Percentiles rank a stretch among this genome's conserved stretches.
These are phyloP conservation scores for Rhinoraja longicauda DNA, from an alignment of 2,797 vertebrate genomes.

Conservation along the genomic window DNA sequence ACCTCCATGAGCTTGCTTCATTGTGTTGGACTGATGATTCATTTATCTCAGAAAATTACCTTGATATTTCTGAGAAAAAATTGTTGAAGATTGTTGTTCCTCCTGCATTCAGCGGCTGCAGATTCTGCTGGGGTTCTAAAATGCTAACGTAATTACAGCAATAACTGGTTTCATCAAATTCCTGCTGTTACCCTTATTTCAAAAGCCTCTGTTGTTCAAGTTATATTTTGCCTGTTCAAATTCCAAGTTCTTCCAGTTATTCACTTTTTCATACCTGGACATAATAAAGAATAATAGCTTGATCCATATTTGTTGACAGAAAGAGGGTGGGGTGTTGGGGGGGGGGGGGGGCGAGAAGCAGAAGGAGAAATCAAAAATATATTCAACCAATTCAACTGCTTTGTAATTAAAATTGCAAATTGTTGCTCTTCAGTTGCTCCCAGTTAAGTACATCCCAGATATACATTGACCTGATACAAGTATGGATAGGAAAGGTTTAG, in stretches of 20 bases:
- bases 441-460: no score
- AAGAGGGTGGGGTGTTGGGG: no score
- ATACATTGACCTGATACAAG: no score
- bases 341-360: neutral
- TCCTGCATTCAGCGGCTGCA: conserved; percentile 41
- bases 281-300: conserved; percentile 71
- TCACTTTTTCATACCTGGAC: conserved; percentile 71
- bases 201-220: conserved; percentile 66
- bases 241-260: conserved; percentile 65
- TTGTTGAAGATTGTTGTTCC: conserved; percentile 38
- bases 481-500: no score
- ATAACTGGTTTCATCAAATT: conserved; percentile 72
- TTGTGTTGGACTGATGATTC: neutral
- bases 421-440: no score
- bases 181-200: conserved; percentile 70
- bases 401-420: no score
- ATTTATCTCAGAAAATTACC: neutral
- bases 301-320: conserved; percentile 45
- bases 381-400: no score
- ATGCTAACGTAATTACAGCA: conserved; percentile 61
- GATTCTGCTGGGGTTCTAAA: conserved; percentile 59
- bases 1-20: conserved; percentile 8
- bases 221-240: conserved; percentile 72
- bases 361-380: no score
- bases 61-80: conserved; percentile 22